Percentiles rank a stretch among this genome's conserved stretches.
Conservation (phyloP, 35 echinoderm and acorn worm genomes). For the Chiridota heheva region DNA sequence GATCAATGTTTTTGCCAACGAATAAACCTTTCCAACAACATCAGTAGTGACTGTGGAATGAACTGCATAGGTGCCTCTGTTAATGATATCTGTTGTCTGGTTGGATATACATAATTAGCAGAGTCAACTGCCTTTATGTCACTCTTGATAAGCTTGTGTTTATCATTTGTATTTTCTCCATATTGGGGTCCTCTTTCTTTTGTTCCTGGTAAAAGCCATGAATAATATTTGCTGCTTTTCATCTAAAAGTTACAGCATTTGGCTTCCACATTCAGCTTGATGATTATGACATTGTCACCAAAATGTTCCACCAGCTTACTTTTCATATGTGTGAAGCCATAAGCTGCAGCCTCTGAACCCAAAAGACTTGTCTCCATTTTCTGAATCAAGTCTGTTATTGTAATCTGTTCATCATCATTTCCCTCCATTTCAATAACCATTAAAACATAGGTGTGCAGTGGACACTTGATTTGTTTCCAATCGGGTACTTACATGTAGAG, state of each 20-base stretch:
- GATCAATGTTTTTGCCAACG: slow-evolving; percentile 7
- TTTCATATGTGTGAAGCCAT: slow-evolving; percentile 40
- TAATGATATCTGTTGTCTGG: slow-evolving; percentile 34
- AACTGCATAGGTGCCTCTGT: background rate
- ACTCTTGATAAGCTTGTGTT: slow-evolving; percentile 43
- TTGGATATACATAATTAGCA: slow-evolving; percentile 4
- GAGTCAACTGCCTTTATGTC: slow-evolving; percentile 26
- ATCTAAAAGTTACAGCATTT: slow-evolving; percentile 52
- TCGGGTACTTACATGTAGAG: no score
- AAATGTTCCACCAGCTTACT: slow-evolving; percentile 28
- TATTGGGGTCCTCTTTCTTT: background rate
- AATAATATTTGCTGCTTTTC: slow-evolving; percentile 23
- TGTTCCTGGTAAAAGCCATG: slow-evolving; percentile 17
- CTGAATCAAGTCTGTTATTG: slow-evolving; percentile 53
- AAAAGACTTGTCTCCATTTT: slow-evolving; percentile 22
- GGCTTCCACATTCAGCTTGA: slow-evolving; percentile 48
- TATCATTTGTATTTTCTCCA: slow-evolving; percentile 43
- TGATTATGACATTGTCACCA: slow-evolving; percentile 49
- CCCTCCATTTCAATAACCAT: no score
- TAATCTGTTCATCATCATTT: slow-evolving; percentile 53
- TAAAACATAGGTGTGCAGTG: no score
- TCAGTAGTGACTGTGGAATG: slow-evolving; percentile 4
- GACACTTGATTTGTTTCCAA: no score
- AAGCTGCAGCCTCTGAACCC: background rate
- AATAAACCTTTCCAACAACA: slow-evolving; percentile 29